Evolutionary conservation across 2,888 invertebrate genomes (phyloP).

Genomic region (Erpobdella octoculata): DNA sequence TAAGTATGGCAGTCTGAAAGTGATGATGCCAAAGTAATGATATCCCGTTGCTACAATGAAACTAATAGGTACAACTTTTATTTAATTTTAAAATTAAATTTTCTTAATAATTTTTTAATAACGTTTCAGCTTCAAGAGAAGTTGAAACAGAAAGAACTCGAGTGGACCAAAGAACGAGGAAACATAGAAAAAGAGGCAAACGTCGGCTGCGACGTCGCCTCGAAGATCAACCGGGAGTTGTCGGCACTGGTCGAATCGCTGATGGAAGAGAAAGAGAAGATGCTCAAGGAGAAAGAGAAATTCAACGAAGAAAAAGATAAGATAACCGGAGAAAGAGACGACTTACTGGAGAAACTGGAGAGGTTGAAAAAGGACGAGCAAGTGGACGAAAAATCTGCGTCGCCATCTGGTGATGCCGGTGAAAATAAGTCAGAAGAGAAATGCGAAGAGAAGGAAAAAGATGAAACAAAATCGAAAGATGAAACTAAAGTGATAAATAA

Average conservation of each 20-base stretch:
- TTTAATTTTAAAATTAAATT: not conserved
- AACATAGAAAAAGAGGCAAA: conserved; percentile 24
- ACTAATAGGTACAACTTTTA: no score
- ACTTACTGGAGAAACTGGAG: conserved; percentile 37
- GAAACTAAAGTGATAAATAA: not conserved
- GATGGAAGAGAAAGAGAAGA: conserved; percentile 13
- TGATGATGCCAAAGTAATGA: no score
- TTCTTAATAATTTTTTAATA: not conserved
- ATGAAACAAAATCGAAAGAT: conserved; percentile 31
- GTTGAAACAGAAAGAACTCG: conserved; percentile 5
- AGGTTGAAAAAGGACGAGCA: conserved; percentile 44
- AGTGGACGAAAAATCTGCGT: conserved; percentile 36
- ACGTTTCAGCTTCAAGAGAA: conserved; percentile 7
- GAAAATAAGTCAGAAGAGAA: conserved; percentile 37
- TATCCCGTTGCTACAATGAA: no score
- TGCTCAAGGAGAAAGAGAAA: conserved; percentile 71
- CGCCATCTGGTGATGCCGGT: not conserved
- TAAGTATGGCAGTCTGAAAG: no score
- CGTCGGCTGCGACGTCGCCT: conserved; percentile 26
- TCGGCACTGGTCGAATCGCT: conserved; percentile 21
- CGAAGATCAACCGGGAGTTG: conserved; percentile 24
- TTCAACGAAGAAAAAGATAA: conserved; percentile 67
- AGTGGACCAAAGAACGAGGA: conserved; percentile 9
- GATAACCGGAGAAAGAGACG: conserved; percentile 55
- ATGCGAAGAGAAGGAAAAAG: conserved; percentile 32